Conservation (phyloP, 2,113 vertebrate species). For the Antechinus flavipes region DNA sequence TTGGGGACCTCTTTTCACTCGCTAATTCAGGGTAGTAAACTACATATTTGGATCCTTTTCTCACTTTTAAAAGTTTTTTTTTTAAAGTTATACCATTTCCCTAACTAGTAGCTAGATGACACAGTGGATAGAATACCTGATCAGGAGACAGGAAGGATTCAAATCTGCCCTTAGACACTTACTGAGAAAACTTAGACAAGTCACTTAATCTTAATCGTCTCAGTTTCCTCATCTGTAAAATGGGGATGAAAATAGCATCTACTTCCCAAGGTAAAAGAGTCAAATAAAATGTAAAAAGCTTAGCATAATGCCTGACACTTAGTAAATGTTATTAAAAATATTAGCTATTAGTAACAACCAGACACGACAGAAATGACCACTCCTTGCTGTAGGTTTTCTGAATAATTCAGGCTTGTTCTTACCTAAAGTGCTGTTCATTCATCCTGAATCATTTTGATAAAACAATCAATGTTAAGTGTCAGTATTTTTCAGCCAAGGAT, state of each 20-base stretch:
- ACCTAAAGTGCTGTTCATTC: neutral
- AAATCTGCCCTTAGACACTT: neutral
- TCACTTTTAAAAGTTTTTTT: neutral
- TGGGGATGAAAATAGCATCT: neutral
- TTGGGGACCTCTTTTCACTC: neutral
- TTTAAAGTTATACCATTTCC: neutral
- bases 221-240: neutral
- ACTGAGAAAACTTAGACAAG: neutral
- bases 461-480: neutral
- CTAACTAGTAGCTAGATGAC: neutral
- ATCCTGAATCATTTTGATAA: neutral
- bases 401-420: neutral
- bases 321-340: neutral
- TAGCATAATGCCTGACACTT: neutral
- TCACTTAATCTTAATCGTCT: neutral
- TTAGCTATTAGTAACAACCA: neutral
- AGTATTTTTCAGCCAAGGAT: neutral
- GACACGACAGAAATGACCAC: neutral
- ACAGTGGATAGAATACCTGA: neutral
- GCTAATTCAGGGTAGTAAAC: neutral
- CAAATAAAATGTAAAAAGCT: neutral
- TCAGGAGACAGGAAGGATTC: neutral
- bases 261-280: neutral
- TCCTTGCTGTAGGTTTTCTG: neutral
- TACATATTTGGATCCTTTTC: neutral